A percentile compares a stretch with the other conserved stretches of the same genome.
Conservation (phyloP, 2,113 vertebrate species). For the Protobothrops mucrosquamatus region DNA sequence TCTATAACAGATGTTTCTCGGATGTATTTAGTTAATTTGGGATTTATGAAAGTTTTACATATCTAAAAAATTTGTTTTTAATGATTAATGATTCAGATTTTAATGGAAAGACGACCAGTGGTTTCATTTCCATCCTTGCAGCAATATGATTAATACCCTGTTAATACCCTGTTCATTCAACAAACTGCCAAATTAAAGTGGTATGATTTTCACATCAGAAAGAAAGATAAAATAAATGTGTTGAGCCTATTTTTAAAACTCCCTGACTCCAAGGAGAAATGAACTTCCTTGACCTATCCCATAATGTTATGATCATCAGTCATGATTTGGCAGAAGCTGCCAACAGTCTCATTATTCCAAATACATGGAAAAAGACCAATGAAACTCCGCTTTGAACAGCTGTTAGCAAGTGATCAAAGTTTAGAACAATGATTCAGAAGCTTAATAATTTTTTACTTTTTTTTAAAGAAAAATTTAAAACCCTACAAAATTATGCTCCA, state of each 20-base stretch:
- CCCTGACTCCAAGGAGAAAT: not conserved
- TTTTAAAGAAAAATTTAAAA: not conserved
- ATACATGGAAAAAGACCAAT: not conserved
- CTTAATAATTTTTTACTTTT: not conserved
- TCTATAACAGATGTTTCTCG: too few relatives aligned
- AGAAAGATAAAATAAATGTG: not conserved
- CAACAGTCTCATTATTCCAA: not conserved
- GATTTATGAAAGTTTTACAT: too few relatives aligned
- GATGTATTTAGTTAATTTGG: too few relatives aligned
- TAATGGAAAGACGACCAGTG: too few relatives aligned
- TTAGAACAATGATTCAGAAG: not conserved
- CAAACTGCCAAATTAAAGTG: not conserved
- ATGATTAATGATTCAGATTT: too few relatives aligned
- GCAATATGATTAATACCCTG: not conserved
- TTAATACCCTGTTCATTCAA: not conserved
- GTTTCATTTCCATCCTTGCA: not conserved
- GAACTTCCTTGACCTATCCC: not conserved
- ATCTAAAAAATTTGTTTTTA: too few relatives aligned
- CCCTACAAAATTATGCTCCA: not conserved
- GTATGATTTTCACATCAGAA: not conserved
- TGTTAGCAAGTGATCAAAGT: not conserved
- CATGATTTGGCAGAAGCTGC: not conserved
- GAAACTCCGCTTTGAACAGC: not conserved
- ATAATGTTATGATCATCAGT: not conserved
- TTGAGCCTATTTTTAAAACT: not conserved